A percentile compares a stretch with the other conserved stretches of the same genome.
These are phyloP conservation scores for Rhaphigaster nebulosa DNA, from an alignment of 2,888 invertebrate species.

Conservation along the genomic window DNA sequence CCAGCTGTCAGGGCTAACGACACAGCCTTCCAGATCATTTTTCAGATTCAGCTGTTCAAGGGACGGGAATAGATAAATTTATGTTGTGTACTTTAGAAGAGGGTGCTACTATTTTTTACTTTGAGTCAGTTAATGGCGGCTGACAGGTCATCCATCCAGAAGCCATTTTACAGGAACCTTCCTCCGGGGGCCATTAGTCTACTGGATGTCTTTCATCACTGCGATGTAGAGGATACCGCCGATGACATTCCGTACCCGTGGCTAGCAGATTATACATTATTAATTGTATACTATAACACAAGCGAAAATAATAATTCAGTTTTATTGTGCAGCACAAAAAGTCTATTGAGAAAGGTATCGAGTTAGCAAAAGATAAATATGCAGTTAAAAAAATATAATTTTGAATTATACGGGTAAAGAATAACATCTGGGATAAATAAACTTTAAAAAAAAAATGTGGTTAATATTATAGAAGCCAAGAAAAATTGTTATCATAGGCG, in stretches of 20 bases:
- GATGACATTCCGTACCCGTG: neutral
- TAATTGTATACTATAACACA: neutral
- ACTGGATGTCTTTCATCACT: slow-evolving; percentile 25
- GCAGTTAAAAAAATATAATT: too few relatives aligned
- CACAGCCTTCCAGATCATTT: slow-evolving; percentile 14
- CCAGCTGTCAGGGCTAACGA: slow-evolving; percentile 33
- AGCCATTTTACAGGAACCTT: slow-evolving; percentile 42
- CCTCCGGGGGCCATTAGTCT: neutral
- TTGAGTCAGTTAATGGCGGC: slow-evolving; percentile 31
- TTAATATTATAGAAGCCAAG: too few relatives aligned
- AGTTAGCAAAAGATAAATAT: too few relatives aligned
- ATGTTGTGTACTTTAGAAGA: slow-evolving; percentile 48
- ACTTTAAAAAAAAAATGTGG: too few relatives aligned
- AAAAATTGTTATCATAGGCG: too few relatives aligned
- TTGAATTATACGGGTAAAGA: too few relatives aligned
- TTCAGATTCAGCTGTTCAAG: slow-evolving; percentile 35
- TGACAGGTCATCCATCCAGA: slow-evolving; percentile 35
- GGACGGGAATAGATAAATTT: slow-evolving; percentile 48
- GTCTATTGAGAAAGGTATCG: too few relatives aligned
- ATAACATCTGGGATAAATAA: too few relatives aligned
- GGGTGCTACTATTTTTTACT: slow-evolving; percentile 48
- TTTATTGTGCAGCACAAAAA: neutral
- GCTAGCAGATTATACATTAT: neutral
- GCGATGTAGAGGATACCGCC: neutral
- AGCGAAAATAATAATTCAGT: neutral